Conservation (phyloP, 1,140 invertebrate species). For the Chlorops oryzae region DNA sequence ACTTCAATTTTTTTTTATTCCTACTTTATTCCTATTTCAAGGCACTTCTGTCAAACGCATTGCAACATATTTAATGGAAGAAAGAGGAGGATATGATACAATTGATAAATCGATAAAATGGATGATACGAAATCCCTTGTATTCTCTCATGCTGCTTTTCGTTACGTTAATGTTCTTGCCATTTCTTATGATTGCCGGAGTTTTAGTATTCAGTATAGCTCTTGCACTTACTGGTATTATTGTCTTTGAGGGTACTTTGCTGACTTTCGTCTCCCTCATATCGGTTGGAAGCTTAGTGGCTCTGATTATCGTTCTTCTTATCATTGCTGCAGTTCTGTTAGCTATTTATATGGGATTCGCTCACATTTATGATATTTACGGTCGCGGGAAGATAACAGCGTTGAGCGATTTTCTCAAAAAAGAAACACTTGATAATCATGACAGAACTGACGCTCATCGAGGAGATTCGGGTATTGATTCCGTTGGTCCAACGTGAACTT, state of each 20-base stretch:
- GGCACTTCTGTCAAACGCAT: slow-evolving; percentile 22
- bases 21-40: slow-evolving; percentile 1
- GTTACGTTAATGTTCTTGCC: too few relatives aligned
- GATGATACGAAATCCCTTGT: slow-evolving; percentile 35
- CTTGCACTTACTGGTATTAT: slow-evolving; percentile 42
- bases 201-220: slow-evolving; percentile 29
- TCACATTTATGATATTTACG: slow-evolving; percentile 26
- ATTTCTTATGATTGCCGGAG: slow-evolving; percentile 27
- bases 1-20: not conserved
- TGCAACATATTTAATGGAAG: slow-evolving; percentile 21
- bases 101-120: slow-evolving; percentile 24
- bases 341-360: slow-evolving; percentile 35
- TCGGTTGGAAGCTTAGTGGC: slow-evolving; percentile 34
- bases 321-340: slow-evolving; percentile 25
- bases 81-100: slow-evolving; percentile 34
- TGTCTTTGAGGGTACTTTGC: slow-evolving; percentile 41
- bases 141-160: too few relatives aligned
- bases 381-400: too few relatives aligned
- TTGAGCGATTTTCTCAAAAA: too few relatives aligned
- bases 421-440: too few relatives aligned
- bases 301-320: slow-evolving; percentile 21
- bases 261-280: slow-evolving; percentile 34
- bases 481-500: too few relatives aligned
- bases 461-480: too few relatives aligned
- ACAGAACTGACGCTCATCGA: too few relatives aligned